Percentiles rank a stretch among this genome's conserved stretches.
Conservation (phyloP, 2,888 invertebrate genomes). For the Drosophila robusta region DNA sequence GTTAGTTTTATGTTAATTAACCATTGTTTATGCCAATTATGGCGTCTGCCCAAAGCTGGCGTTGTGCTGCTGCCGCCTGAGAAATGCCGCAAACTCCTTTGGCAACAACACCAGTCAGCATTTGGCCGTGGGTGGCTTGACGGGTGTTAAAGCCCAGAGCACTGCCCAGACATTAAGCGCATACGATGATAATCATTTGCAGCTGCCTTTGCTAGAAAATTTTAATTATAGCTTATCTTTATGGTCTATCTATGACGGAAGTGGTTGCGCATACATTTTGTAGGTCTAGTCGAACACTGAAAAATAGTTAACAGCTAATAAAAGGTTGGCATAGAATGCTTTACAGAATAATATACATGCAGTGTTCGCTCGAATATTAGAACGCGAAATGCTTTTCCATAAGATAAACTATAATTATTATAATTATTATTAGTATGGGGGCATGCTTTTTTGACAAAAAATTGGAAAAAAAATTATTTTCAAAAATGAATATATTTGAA, state of each 20-base stretch:
- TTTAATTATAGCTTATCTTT: conserved; percentile 20
- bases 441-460: too few relatives aligned
- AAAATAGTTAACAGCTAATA: too few relatives aligned
- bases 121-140: neutral
- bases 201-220: conserved; percentile 3
- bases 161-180: neutral
- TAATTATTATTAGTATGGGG: too few relatives aligned
- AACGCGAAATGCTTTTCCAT: too few relatives aligned
- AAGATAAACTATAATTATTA: too few relatives aligned
- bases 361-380: too few relatives aligned
- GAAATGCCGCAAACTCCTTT: conserved; percentile 6
- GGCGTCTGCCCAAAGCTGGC: conserved; percentile 24
- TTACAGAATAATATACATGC: too few relatives aligned
- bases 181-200: conserved; percentile 6
- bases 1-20: conserved; percentile 81
- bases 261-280: neutral
- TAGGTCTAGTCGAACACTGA: too few relatives aligned
- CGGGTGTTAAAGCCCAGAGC: neutral
- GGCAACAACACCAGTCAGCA: conserved; percentile 21
- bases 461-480: too few relatives aligned
- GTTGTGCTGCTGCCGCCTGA: neutral
- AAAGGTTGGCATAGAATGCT: too few relatives aligned
- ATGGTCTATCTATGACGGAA: neutral
- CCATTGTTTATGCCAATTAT: conserved; percentile 77
- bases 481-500: too few relatives aligned